A percentile compares a stretch with the other conserved stretches of the same genome.
These are phyloP conservation scores for Antheraea yamamai DNA, from an alignment of 2,888 invertebrate species.

Conservation along the genomic window DNA sequence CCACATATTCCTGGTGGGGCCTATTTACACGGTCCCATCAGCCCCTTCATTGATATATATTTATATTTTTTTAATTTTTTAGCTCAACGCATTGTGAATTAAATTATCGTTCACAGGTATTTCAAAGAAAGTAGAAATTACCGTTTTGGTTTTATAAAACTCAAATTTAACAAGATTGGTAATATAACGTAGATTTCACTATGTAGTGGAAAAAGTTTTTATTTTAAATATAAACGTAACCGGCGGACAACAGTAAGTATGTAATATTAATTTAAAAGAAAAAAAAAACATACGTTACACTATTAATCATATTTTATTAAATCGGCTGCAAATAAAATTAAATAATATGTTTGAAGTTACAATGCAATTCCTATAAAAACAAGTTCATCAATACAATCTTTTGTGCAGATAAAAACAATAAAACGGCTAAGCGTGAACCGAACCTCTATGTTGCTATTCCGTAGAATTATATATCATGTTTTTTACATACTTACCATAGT, in stretches of 20 bases:
- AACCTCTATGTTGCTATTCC: neutral
- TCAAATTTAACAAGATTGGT: no score
- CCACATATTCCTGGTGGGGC: no score
- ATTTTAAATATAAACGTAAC: no score
- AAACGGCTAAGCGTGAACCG: neutral
- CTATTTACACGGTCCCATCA: no score
- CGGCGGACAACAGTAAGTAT: neutral
- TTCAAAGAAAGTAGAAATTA: no score
- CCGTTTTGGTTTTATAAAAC: no score
- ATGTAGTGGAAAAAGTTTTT: no score
- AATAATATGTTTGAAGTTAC: neutral
- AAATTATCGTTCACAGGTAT: no score
- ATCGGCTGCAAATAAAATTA: neutral
- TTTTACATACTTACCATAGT: neutral
- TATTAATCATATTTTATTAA: conserved; percentile 8
- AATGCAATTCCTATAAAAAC: conserved; percentile 12
- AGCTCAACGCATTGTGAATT: no score
- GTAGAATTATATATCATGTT: neutral
- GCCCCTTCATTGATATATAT: no score
- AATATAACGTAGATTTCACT: no score
- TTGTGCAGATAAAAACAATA: conserved; percentile 12
- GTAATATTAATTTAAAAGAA: neutral
- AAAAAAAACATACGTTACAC: neutral
- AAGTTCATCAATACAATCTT: neutral
- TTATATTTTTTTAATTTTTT: no score